A percentile compares a stretch with the other conserved stretches of the same genome.
Evolutionary conservation across 35 echinoderm and acorn worm species (phyloP).

Genomic region (Strongylocentrotus purpuratus): DNA sequence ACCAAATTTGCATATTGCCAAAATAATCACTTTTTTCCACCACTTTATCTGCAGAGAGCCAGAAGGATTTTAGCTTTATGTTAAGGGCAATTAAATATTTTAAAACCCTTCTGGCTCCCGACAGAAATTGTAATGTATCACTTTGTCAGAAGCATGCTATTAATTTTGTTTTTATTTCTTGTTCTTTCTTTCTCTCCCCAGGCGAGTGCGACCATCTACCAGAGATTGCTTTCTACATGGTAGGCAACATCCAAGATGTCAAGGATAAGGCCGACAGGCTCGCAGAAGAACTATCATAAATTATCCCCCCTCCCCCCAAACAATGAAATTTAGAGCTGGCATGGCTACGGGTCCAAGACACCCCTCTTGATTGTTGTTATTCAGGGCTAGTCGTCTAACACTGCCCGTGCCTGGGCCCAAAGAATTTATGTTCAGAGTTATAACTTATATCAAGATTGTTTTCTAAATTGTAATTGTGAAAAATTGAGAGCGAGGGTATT

Average conservation of each 20-base stretch:
- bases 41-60: too few species aligned
- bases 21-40: too few species aligned
- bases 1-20: too few species aligned
- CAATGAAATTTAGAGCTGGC: not conserved
- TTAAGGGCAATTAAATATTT: too few species aligned
- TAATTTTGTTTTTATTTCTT: not conserved
- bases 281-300: conserved; percentile 78
- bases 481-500: not conserved
- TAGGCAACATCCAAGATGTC: conserved; percentile 89
- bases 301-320: not conserved
- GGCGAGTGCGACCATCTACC: conserved; percentile 95
- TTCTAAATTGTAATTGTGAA: conserved; percentile 14
- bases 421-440: conserved; percentile 37
- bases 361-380: not conserved
- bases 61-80: too few species aligned
- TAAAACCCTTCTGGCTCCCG: too few species aligned
- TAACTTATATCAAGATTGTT: conserved; percentile 28
- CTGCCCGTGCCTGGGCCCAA: not conserved
- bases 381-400: not conserved
- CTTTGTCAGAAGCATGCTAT: not conserved
- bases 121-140: too few species aligned
- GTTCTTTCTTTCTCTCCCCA: conserved; percentile 23
- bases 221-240: conserved; percentile 99
- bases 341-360: not conserved
- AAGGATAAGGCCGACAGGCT: conserved; percentile 84